Evolutionary conservation across 2,113 vertebrate genomes (phyloP).

Genomic region (Strigops habroptila): DNA sequence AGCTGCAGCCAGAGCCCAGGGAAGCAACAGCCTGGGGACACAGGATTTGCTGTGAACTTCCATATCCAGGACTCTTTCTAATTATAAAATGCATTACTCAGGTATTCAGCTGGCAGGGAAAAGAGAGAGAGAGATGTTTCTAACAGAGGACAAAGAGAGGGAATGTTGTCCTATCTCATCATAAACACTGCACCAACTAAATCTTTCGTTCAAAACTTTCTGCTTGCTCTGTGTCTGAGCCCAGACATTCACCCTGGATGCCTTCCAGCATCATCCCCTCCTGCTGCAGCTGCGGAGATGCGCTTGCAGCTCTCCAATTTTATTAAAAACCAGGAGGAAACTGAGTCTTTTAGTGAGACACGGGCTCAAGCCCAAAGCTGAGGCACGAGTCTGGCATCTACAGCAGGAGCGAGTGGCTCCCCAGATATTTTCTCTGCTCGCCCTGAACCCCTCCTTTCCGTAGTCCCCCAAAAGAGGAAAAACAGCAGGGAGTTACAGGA

Average conservation of each 20-base stretch:
- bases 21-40: background rate
- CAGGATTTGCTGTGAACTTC: background rate
- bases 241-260: background rate
- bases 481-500: background rate
- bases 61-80: background rate
- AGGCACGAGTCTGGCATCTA: fast-evolving
- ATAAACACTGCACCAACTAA: background rate
- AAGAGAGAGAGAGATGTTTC: background rate
- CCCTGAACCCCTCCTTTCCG: background rate
- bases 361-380: background rate
- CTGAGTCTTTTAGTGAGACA: background rate
- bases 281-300: background rate
- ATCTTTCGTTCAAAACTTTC: background rate
- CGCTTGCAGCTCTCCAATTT: background rate
- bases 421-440: background rate
- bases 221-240: background rate
- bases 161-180: background rate
- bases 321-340: background rate
- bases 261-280: background rate
- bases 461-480: background rate
- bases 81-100: background rate
- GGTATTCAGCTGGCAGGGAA: background rate
- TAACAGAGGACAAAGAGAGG: background rate
- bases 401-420: background rate
- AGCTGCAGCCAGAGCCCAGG: background rate